phyloP scores from a whole-genome alignment of 2,888 invertebrate species.

The Pegoplata infirma region DNA sequence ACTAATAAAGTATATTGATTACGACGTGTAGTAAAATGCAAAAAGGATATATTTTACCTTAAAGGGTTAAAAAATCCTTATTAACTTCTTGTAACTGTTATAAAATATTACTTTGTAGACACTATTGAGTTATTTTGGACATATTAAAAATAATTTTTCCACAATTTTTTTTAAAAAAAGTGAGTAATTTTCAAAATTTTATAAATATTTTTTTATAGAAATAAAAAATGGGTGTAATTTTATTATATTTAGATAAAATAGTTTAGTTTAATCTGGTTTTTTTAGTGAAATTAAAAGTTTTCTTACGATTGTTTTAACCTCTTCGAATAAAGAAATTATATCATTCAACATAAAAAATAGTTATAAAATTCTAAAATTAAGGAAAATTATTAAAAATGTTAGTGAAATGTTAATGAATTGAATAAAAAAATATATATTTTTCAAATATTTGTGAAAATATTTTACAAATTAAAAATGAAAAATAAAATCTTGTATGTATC shows the following conservation, averaged over 20 bases:
- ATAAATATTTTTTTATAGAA: background rate
- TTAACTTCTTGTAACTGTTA: conserved; percentile 19
- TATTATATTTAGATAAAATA: background rate
- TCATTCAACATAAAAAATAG: too few species aligned
- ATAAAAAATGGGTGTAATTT: background rate
- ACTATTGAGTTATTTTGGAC: conserved; percentile 8
- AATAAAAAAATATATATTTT: background rate
- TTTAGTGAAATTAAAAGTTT: too few species aligned
- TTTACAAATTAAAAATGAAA: background rate
- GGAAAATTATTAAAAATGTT: background rate
- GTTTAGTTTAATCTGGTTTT: too few species aligned
- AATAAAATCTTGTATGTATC: conserved; percentile 43
- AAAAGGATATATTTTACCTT: background rate
- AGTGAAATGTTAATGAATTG: background rate
- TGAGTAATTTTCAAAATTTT: conserved; percentile 3
- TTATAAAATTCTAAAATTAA: background rate
- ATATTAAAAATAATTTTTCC: conserved; percentile 2
- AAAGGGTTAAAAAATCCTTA: conserved; percentile 37
- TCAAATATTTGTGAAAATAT: background rate
- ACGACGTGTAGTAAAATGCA: too few species aligned
- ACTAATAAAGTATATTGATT: too few species aligned
- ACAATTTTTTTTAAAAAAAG: conserved; percentile 17
- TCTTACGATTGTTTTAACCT: too few species aligned
- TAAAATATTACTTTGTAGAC: conserved; percentile 13
- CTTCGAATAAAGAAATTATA: too few species aligned